Conservation (phyloP, 2,888 invertebrate genomes). For the Latrodectus hesperus region DNA sequence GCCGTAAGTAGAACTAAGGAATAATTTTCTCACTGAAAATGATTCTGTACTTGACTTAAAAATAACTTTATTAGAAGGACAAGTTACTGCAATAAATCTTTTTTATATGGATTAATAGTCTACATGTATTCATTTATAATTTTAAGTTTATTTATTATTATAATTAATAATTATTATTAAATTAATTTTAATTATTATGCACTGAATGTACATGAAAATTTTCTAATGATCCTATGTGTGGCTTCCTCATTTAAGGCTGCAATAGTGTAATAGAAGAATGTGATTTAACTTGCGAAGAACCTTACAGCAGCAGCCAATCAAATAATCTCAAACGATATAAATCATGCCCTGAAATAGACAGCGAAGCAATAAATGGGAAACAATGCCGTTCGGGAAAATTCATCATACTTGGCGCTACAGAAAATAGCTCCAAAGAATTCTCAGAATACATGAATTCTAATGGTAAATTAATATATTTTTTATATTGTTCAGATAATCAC, state of each 20-base stretch:
- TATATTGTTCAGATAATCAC: too few relatives aligned
- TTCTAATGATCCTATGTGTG: background rate
- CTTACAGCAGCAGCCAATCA: background rate
- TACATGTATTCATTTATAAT: background rate
- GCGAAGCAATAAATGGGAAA: background rate
- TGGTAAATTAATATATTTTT: too few relatives aligned
- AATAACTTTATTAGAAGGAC: background rate
- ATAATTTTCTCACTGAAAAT: too few relatives aligned
- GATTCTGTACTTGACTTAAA: background rate
- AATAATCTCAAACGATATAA: background rate
- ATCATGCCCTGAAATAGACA: background rate
- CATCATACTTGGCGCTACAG: background rate
- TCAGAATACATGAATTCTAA: background rate
- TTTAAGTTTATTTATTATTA: background rate
- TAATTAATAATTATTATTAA: background rate
- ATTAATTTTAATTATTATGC: background rate
- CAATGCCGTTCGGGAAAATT: background rate
- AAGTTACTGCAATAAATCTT: background rate
- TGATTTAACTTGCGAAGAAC: background rate
- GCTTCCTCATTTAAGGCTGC: background rate
- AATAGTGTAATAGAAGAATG: slow-evolving; percentile 15
- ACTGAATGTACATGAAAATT: background rate
- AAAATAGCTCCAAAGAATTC: background rate
- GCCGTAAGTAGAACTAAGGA: slow-evolving; percentile 5
- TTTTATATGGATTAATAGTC: background rate